These are phyloP conservation scores for Tyria jacobaeae DNA, from an alignment of 2,888 invertebrate species.

Conservation along the genomic window DNA sequence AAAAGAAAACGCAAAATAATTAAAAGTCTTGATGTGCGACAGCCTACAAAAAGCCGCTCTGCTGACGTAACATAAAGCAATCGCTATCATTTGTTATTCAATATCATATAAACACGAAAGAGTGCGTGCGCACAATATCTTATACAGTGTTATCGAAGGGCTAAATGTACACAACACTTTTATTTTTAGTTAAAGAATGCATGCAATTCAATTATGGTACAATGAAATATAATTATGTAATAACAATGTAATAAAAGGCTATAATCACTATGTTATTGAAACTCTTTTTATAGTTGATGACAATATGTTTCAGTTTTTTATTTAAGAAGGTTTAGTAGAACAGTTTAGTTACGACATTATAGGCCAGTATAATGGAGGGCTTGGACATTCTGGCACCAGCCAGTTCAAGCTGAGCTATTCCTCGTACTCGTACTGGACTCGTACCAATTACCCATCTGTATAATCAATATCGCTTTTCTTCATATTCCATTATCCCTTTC, in stretches of 20 bases:
- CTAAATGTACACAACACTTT: slow-evolving; percentile 12
- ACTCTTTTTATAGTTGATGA: slow-evolving; percentile 3
- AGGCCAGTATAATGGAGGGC: too few species aligned
- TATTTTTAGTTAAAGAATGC: slow-evolving; percentile 12
- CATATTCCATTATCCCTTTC: too few species aligned
- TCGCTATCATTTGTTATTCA: slow-evolving; percentile 25
- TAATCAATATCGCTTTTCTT: too few species aligned
- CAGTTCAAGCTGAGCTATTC: too few species aligned
- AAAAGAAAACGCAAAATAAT: too few species aligned
- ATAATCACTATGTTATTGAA: slow-evolving; percentile 13
- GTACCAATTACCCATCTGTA: too few species aligned
- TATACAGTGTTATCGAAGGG: slow-evolving; percentile 12
- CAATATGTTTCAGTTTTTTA: background rate
- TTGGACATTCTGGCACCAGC: too few species aligned
- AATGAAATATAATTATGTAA: slow-evolving; percentile 10
- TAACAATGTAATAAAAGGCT: background rate
- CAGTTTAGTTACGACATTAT: background rate
- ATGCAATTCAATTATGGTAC: background rate
- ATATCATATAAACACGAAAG: slow-evolving; percentile 26
- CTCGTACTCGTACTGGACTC: too few species aligned
- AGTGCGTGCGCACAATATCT: slow-evolving; percentile 10
- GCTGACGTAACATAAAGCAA: slow-evolving; percentile 28
- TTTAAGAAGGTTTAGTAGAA: background rate
- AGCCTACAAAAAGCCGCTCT: too few species aligned
- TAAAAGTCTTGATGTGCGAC: background rate